Percentiles rank a stretch among this genome's conserved stretches.
These are phyloP conservation scores for Hemiscyllium ocellatum DNA, from an alignment of 2,113 vertebrate genomes.

Conservation along the genomic window DNA sequence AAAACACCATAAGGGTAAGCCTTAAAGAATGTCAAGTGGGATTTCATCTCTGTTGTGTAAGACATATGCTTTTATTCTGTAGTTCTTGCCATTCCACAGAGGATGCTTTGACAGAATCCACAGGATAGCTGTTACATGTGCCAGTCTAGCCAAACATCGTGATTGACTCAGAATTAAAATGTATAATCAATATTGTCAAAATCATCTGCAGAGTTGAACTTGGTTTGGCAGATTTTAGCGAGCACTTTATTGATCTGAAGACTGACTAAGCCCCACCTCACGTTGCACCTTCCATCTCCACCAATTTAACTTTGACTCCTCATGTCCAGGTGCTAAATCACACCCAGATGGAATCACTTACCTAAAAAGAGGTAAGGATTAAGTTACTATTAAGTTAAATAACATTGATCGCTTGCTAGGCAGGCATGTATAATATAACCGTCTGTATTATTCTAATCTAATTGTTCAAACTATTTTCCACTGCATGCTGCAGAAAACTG, in stretches of 20 bases:
- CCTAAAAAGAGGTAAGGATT: not conserved
- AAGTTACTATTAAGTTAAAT: not conserved
- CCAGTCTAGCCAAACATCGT: not conserved
- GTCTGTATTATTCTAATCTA: not conserved
- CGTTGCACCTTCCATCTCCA: not conserved
- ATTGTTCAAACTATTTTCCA: not conserved
- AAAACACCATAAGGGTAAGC: not conserved
- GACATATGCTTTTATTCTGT: not conserved
- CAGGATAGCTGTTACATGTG: not conserved
- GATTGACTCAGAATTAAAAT: not conserved
- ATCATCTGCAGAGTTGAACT: not conserved
- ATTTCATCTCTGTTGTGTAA: not conserved
- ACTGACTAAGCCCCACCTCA: not conserved
- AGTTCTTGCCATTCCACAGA: not conserved
- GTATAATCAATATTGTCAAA: constrained; percentile 11
- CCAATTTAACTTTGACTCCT: not conserved
- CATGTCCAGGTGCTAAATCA: not conserved
- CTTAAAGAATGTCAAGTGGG: not conserved
- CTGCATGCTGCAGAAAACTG: not conserved
- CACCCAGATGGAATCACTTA: not conserved
- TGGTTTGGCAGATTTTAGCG: not conserved
- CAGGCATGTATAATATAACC: not conserved
- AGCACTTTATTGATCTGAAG: not conserved
- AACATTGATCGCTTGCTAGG: not conserved
- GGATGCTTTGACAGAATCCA: constrained; percentile 4